phyloP scores from a whole-genome alignment of 2,888 invertebrate species.

The Dasypolia templi region DNA sequence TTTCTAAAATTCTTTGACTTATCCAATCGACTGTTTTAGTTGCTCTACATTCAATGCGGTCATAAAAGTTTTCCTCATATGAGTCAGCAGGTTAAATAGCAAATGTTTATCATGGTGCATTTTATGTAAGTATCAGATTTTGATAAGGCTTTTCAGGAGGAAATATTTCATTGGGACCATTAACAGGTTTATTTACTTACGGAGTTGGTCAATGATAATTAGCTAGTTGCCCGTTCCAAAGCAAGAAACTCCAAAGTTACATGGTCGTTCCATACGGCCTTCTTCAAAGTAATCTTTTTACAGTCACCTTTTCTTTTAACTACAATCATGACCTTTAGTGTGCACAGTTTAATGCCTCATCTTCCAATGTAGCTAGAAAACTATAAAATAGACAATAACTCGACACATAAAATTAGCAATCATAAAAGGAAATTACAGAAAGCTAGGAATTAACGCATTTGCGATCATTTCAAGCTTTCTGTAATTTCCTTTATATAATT shows the following conservation, averaged over 20 bases:
- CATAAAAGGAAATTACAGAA: slow-evolving; percentile 16
- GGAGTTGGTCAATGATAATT: not conserved
- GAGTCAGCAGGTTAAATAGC: not conserved
- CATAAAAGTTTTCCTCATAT: slow-evolving; percentile 13
- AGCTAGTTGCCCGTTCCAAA: not conserved
- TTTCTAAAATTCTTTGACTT: not conserved
- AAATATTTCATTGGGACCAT: not conserved
- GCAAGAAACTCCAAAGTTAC: not conserved
- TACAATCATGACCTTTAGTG: not conserved
- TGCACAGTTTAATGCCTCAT: slow-evolving; percentile 3
- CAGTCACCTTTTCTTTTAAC: not conserved
- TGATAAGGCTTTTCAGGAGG: not conserved
- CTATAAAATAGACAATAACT: slow-evolving; percentile 29
- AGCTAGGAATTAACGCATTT: slow-evolving; percentile 5
- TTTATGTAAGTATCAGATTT: not conserved
- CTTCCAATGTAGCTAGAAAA: slow-evolving; percentile 4
- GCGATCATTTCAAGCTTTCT: no score
- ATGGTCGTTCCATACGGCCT: not conserved
- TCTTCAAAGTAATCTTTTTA: not conserved
- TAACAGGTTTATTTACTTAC: not conserved
- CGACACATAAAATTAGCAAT: slow-evolving; percentile 12
- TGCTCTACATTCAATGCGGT: not conserved
- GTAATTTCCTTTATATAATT: no score
- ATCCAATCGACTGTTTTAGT: slow-evolving; percentile 4
- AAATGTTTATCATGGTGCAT: not conserved